Evolutionary conservation across 64 coral and sea anemone species (phyloP).

Genomic region (Pocillopora verrucosa): DNA sequence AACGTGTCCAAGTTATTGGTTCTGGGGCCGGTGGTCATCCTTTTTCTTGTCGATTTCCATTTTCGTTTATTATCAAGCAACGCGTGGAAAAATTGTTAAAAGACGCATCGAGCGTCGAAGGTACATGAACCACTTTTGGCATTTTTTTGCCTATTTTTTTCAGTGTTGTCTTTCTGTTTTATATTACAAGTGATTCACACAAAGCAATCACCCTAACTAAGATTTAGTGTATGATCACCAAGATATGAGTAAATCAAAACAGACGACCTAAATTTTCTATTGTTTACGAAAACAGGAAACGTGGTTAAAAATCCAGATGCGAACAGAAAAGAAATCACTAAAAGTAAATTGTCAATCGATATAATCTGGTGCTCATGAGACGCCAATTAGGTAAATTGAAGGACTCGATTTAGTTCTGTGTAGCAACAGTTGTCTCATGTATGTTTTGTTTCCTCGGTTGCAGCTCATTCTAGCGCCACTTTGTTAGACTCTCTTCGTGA

Average conservation of each 20-base stretch:
- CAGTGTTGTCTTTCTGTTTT: too few relatives aligned
- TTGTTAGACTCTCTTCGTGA: constrained; percentile 26
- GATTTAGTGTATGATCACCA: too few relatives aligned
- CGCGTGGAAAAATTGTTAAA: constrained; percentile 50
- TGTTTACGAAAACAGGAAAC: too few relatives aligned
- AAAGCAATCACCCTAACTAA: too few relatives aligned
- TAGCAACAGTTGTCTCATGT: not conserved
- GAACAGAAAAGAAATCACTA: too few relatives aligned
- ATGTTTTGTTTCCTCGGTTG: not conserved
- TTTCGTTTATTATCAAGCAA: constrained; percentile 75
- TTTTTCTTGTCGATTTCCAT: constrained; percentile 71
- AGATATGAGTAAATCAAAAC: too few relatives aligned
- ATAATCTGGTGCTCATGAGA: too few relatives aligned
- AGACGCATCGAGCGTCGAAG: constrained; percentile 25
- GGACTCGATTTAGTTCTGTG: not conserved
- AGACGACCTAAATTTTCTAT: too few relatives aligned
- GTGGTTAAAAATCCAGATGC: too few relatives aligned
- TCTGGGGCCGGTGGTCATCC: constrained; percentile 62
- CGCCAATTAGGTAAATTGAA: too few relatives aligned
- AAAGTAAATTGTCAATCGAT: too few relatives aligned
- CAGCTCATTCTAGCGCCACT: constrained; percentile 11
- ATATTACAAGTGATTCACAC: too few relatives aligned
- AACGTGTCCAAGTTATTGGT: constrained; percentile 42
- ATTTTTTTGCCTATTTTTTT: not conserved
- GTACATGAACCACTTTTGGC: not conserved